Conservation (phyloP, 2,797 vertebrate genomes). For the Calcarius lapponicus region DNA sequence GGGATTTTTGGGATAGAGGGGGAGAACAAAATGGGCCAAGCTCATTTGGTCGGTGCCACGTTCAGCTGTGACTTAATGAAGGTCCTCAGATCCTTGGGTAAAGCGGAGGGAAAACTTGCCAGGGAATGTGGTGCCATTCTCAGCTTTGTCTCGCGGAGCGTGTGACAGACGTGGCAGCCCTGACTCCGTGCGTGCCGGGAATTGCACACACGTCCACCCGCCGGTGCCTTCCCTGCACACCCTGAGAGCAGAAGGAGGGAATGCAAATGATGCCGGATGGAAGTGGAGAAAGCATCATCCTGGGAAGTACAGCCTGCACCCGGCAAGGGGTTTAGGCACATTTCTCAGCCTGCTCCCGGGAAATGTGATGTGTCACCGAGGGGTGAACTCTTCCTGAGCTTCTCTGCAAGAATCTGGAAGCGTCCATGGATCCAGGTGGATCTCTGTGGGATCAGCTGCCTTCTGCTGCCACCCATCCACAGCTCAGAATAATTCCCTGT, state of each 20-base stretch:
- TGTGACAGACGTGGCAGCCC: slow-evolving; percentile 19
- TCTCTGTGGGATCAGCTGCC: neutral
- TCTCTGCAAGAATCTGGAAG: neutral
- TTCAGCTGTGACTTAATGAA: neutral
- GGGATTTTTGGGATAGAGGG: neutral
- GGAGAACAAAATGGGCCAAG: neutral
- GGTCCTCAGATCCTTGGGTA: neutral
- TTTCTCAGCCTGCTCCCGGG: neutral
- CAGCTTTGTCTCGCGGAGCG: slow-evolving; percentile 38
- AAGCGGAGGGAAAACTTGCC: neutral
- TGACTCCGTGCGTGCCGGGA: neutral
- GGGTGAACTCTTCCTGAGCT: neutral
- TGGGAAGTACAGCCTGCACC: neutral
- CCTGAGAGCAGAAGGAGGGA: neutral
- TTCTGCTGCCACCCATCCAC: neutral
- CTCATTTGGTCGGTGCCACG: neutral
- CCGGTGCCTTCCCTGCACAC: neutral
- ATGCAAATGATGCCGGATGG: neutral
- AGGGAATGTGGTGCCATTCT: neutral
- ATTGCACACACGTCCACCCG: neutral
- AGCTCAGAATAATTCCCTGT: neutral
- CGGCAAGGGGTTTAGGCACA: neutral
- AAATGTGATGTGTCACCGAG: neutral
- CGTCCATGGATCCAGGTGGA: neutral
- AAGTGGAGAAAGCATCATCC: neutral